Evolutionary conservation across 2,888 invertebrate species (phyloP).

Genomic region (Sinhomidia bicolor): DNA sequence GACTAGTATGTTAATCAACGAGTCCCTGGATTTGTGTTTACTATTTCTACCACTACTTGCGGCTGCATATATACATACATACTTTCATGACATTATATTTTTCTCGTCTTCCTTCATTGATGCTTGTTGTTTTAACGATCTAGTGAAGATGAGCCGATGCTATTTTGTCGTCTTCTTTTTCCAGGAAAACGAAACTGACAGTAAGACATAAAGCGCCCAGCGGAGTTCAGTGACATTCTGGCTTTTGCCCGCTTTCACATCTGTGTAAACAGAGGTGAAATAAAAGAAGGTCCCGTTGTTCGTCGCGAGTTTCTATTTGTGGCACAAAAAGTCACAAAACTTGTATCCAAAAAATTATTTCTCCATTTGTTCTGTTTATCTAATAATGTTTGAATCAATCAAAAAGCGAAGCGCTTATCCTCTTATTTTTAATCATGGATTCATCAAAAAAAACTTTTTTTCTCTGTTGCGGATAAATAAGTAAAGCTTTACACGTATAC

Average conservation of each 20-base stretch:
- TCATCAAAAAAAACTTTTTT: not conserved
- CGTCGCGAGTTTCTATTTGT: too few relatives aligned
- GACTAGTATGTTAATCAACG: constrained; percentile 40
- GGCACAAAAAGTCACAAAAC: too few relatives aligned
- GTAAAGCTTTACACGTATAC: not conserved
- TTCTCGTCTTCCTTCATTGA: not conserved
- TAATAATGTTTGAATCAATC: not conserved
- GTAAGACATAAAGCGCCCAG: constrained; percentile 3
- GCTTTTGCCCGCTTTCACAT: constrained; percentile 24
- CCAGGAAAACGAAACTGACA: constrained; percentile 10
- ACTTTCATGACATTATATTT: not conserved
- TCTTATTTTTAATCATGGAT: not conserved
- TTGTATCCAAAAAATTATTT: constrained; percentile 1
- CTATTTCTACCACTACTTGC: not conserved
- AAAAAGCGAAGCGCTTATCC: not conserved
- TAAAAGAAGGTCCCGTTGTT: not conserved
- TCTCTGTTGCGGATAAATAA: not conserved
- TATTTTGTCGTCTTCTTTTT: constrained; percentile 15
- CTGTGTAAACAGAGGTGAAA: constrained; percentile 30
- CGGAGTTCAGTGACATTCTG: constrained; percentile 40
- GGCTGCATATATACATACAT: too few relatives aligned
- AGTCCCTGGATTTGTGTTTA: constrained; percentile 2
- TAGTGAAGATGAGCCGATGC: not conserved
- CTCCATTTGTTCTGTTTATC: not conserved
- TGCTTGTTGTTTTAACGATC: constrained; percentile 7